Base-by-base conservation (phyloP, 2,888 invertebrate species). In the Drosophila testacea region DNA sequence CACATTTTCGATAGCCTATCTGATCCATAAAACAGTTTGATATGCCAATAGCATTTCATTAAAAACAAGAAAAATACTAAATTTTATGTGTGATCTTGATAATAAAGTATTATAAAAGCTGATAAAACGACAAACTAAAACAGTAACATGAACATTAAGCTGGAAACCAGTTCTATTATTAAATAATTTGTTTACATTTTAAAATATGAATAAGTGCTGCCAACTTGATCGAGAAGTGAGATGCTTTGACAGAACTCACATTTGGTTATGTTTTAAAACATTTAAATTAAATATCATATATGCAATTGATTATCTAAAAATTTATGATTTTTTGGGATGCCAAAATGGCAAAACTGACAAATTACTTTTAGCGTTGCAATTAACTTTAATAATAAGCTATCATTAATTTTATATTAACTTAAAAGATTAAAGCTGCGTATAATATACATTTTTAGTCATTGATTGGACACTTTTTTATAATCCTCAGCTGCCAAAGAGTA, bases 1-100 rank as follows among this genome's bases (percentile, higher is more conserved):
- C 11, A 7, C 1, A 0, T 30, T 13, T 34, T 28, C 6, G 48
- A 48, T 55, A 68, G 46, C 47, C 30, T 55, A 69, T 69, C 68
- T 22, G 30, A n/a, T 3, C 28, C 38, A 59, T 57, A 59, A 68
- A 48, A 47, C 6, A 3, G 6, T 6, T 30, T 41, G 41, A 4
- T 7, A 30, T 0, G 6, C 0, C 16, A 1, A 30, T 41, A 39
- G 22, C 10, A 30, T 13, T 46, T 46, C 6, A 30, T 30, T 41
- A 6, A 16, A 41, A 41, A 9, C 9, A 16, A 41, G 13, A 22
- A 11, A 10, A 13, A 32, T 28, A 9, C 3, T 13, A 0, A 16
- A 42, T 22, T 22, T 22, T 32, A 32, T 5, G 4, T 32, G 2
- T 0, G 16, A 32, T 6, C 16, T 16, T 2, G 6, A 41, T 41